Evolutionary conservation across 2,113 vertebrate species (phyloP), one percentile per base, ranked within the genome.

Genomic region (Phrynocephalus versicolor): DNA sequence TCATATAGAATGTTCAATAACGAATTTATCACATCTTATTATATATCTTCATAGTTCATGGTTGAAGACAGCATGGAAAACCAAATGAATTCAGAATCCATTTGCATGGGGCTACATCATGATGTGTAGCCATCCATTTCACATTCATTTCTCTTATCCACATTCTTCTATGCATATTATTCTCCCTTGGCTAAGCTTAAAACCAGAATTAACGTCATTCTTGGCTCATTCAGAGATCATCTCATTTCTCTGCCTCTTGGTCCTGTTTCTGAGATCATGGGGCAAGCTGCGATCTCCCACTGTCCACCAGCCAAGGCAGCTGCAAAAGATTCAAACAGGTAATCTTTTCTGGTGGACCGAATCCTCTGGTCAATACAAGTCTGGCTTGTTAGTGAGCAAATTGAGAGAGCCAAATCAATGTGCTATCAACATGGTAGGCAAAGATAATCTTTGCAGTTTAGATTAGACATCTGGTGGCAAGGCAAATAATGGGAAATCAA

Each of bases 381-480:
- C 18, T 67, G 67, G 81, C 25, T 25, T 1, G 4, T 27, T 25
- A 79, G 30, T 14, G 70, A 88, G 15, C 0, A 6, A 2, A 0
- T 74, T 23, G 62, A 84, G 19, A 15, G 69, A 90, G 81, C 71
- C 16, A 60, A 15, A 3, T 25, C 13, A 33, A 65, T 69, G 23
- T 16, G n/a, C 2, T 15, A 74, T 71, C 77, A 77, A 65, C 57
- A 1, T 1, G 16, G 39, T 45, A 79, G 57, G 35, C 21, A n/a
- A 70, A 76, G 77, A 71, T 71, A 13, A 64, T 64, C 64, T 39
- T 67, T 3, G 25, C 57, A 64, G 39, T 67, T 58, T 25, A 10
- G 30, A 64, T 58, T 75, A 72, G 73, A 62, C 2, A 18, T 86
- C 88, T 79, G 19, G 6, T 80, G 77, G 39, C 81, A n/a, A 83